Percentiles rank a stretch among this genome's conserved stretches.
These are phyloP conservation scores for Prosopocoilus inquinatus DNA, from an alignment of 2,888 invertebrate species.

Conservation along the genomic window DNA sequence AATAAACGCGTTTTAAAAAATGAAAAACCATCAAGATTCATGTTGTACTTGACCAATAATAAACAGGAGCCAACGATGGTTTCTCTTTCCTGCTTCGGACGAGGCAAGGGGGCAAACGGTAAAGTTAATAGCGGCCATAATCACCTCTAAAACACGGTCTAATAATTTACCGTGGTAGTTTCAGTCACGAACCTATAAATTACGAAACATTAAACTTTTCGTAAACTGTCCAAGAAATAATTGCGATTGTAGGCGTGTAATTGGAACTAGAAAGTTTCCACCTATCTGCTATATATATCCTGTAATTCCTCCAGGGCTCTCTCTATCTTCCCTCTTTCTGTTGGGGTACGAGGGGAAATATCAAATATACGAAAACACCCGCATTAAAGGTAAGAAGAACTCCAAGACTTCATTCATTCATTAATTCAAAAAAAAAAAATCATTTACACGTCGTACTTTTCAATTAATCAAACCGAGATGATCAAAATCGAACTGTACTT, in stretches of 20 bases:
- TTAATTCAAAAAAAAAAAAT: too few relatives aligned
- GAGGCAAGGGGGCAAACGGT: constrained; percentile 29
- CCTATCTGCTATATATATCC: constrained; percentile 22
- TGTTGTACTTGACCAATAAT: too few relatives aligned
- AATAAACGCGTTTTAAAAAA: too few relatives aligned
- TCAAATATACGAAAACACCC: not conserved
- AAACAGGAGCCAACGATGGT: too few relatives aligned
- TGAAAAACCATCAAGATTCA: too few relatives aligned
- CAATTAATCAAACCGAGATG: too few relatives aligned
- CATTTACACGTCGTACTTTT: too few relatives aligned
- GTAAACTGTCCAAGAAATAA: constrained; percentile 48
- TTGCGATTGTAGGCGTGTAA: constrained; percentile 47
- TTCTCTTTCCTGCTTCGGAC: not conserved
- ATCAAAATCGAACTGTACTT: too few relatives aligned
- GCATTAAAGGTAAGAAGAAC: not conserved
- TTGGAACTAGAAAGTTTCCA: constrained; percentile 34
- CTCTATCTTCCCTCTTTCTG: constrained; percentile 7
- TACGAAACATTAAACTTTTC: constrained; percentile 47
- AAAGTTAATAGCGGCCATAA: constrained; percentile 34
- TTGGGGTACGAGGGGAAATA: not conserved
- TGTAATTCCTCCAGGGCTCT: constrained; percentile 24
- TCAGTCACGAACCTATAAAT: constrained; percentile 42
- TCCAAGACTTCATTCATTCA: too few relatives aligned
- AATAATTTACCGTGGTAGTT: constrained; percentile 37
- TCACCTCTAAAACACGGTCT: constrained; percentile 36